phyloP scores from a whole-genome alignment of 2,113 vertebrate genomes.

The Ceyx margarethae region DNA sequence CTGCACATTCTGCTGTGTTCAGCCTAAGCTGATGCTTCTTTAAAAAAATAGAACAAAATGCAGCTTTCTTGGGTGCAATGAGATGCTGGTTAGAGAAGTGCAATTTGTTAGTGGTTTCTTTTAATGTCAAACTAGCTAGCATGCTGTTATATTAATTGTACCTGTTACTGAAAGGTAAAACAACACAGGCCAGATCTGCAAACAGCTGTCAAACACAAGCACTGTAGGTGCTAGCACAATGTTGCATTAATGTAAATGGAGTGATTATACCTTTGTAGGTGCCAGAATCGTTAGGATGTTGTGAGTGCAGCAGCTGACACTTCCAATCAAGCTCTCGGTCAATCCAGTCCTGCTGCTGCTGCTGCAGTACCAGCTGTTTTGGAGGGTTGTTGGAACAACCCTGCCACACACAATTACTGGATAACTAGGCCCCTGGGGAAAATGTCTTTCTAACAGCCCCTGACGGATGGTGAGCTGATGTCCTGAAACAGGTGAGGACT shows the following conservation, averaged over 20 bases:
- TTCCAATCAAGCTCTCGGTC: neutral
- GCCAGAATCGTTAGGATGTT: neutral
- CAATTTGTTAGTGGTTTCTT: too few species aligned
- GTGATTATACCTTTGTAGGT: neutral
- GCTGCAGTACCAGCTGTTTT: neutral
- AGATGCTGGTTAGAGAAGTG: too few species aligned
- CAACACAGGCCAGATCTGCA: too few species aligned
- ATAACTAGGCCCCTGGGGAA: neutral
- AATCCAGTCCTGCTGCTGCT: neutral
- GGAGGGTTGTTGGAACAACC: neutral
- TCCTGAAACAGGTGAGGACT: neutral
- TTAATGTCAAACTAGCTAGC: too few species aligned
- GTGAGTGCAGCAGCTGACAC: neutral
- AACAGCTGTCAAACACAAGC: too few species aligned
- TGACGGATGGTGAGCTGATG: neutral
- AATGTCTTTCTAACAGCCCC: neutral
- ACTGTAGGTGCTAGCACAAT: neutral
- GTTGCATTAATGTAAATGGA: neutral
- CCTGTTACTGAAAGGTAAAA: too few species aligned
- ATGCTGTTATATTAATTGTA: too few species aligned
- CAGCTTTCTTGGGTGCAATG: too few species aligned
- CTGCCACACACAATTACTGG: neutral
- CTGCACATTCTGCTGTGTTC: too few species aligned
- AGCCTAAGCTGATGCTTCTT: too few species aligned
- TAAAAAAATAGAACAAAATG: too few species aligned